These are phyloP conservation scores for Aleiodes leptofemur DNA, from an alignment of 2,888 invertebrate species.

Conservation along the genomic window DNA sequence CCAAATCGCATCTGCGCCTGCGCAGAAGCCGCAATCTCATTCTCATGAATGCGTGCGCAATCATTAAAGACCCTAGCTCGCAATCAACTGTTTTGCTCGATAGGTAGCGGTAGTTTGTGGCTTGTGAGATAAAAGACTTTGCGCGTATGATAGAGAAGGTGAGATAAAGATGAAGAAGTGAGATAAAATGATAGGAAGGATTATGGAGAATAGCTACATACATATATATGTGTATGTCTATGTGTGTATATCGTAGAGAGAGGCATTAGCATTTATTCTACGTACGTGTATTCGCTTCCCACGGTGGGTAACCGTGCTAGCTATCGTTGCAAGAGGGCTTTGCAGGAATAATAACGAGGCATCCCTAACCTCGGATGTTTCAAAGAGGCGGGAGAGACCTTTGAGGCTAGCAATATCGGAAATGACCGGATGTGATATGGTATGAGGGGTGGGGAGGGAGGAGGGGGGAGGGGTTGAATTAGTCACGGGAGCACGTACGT, in stretches of 20 bases:
- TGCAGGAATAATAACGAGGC: conserved; percentile 35
- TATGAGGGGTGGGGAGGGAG: not conserved
- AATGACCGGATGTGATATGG: conserved; percentile 30
- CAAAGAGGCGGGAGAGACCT: conserved; percentile 32
- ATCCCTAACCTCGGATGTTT: conserved; percentile 20
- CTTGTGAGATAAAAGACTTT: conserved; percentile 2
- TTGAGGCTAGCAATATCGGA: conserved; percentile 33
- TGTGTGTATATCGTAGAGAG: conserved; percentile 3
- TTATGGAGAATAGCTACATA: conserved; percentile 16
- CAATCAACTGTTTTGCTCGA: conserved; percentile 5
- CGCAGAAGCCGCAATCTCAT: conserved; percentile 52
- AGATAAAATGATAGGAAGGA: conserved; percentile 44
- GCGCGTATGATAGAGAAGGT: conserved; percentile 1
- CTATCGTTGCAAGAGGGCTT: conserved; percentile 40
- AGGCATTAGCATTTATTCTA: conserved; percentile 27
- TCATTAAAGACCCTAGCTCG: not conserved
- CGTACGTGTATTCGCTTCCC: conserved; percentile 60
- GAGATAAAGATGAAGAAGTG: conserved; percentile 31
- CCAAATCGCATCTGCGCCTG: conserved; percentile 58
- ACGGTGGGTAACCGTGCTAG: conserved; percentile 57
- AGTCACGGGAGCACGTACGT: too few relatives aligned
- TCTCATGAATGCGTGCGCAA: conserved; percentile 24
- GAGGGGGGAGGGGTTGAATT: too few relatives aligned
- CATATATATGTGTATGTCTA: too few relatives aligned
- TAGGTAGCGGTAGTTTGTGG: conserved; percentile 17